A percentile compares a stretch with the other conserved stretches of the same genome.
These are phyloP conservation scores for Trematomus loennbergii DNA, from an alignment of 2,113 vertebrate species.

Conservation along the genomic window DNA sequence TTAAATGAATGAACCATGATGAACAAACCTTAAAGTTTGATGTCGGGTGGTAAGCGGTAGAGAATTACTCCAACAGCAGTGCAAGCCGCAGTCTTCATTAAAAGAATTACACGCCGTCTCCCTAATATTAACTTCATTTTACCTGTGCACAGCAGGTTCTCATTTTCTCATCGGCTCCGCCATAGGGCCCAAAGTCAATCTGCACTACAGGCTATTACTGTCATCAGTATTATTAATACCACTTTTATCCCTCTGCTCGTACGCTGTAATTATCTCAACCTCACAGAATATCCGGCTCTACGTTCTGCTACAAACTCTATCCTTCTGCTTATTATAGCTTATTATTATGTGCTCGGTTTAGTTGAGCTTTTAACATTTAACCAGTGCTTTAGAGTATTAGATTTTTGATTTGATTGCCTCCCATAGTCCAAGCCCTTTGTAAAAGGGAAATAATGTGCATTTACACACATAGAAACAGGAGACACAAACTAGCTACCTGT, in stretches of 20 bases:
- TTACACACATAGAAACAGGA: background rate
- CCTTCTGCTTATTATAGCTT: slow-evolving; percentile 21
- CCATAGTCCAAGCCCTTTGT: background rate
- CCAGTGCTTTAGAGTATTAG: slow-evolving; percentile 9
- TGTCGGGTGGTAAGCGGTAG: slow-evolving; percentile 10
- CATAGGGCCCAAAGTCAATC: slow-evolving; percentile 63
- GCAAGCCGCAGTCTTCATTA: slow-evolving; percentile 50
- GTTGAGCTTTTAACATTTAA: slow-evolving; percentile 11
- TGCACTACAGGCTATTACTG: slow-evolving; percentile 66
- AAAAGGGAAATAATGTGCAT: background rate
- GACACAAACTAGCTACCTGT: background rate
- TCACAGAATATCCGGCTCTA: slow-evolving; percentile 32
- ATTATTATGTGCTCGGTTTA: slow-evolving; percentile 41
- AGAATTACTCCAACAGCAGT: slow-evolving; percentile 39
- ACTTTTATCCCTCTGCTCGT: slow-evolving; percentile 67
- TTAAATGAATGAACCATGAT: slow-evolving; percentile 42
- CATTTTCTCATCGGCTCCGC: slow-evolving; percentile 42
- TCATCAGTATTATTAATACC: slow-evolving; percentile 70
- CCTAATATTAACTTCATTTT: slow-evolving; percentile 64
- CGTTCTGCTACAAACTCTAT: slow-evolving; percentile 17
- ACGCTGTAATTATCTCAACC: slow-evolving; percentile 63
- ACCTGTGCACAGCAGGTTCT: slow-evolving; percentile 59
- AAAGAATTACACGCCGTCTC: slow-evolving; percentile 61
- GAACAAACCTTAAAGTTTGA: slow-evolving; percentile 31
- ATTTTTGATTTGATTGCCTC: slow-evolving; percentile 2